A percentile compares a stretch with the other conserved stretches of the same genome.
These are phyloP conservation scores for Rhegmatorhina hoffmannsi DNA, from an alignment of 2,113 vertebrate genomes.

Conservation along the genomic window DNA sequence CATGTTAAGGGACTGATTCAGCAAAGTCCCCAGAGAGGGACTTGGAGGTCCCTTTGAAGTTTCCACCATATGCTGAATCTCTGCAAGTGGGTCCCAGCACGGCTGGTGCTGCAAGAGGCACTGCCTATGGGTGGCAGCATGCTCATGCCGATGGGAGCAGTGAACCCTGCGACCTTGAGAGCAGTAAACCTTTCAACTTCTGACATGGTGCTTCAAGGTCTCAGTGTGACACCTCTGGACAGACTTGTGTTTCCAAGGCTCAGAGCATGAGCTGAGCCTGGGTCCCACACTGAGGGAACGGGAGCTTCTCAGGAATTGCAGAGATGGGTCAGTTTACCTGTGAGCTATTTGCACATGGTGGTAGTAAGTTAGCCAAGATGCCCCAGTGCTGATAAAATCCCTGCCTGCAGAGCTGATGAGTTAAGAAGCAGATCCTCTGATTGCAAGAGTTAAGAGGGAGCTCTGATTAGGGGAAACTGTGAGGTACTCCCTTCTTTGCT, in stretches of 20 bases:
- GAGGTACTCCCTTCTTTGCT: neutral
- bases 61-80: neutral
- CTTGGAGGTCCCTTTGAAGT: neutral
- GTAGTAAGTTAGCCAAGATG: neutral
- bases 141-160: neutral
- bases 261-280: accelerated
- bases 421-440: neutral
- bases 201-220: neutral
- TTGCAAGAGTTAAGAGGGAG: neutral
- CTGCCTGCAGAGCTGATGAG: neutral
- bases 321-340: neutral
- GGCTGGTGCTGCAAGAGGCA: neutral
- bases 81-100: accelerated
- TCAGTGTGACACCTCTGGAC: neutral
- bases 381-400: neutral
- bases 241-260: neutral
- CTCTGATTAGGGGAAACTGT: neutral
- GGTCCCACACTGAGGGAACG: accelerated
- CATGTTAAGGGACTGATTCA: neutral
- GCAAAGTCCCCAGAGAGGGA: neutral
- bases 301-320: neutral
- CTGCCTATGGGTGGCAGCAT: neutral
- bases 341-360: accelerated
- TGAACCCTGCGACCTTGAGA: neutral
- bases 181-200: neutral